Evolutionary conservation across 1,140 invertebrate genomes (phyloP).

Genomic region (Lucilia sericata): DNA sequence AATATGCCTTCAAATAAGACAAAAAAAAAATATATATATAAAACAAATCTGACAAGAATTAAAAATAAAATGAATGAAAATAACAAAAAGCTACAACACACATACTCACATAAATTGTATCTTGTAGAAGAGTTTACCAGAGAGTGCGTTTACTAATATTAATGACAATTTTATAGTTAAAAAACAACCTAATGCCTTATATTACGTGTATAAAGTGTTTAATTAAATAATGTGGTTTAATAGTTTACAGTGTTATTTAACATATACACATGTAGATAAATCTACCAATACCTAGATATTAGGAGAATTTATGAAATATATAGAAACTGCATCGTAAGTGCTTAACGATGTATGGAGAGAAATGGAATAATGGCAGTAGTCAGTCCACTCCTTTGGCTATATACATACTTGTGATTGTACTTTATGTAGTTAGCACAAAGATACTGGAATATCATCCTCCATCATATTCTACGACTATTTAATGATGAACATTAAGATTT

Average conservation of each 20-base stretch:
- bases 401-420: too few relatives aligned
- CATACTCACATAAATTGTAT: background rate
- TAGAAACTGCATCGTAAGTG: too few relatives aligned
- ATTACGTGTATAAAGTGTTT: slow-evolving; percentile 43
- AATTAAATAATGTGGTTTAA: slow-evolving; percentile 34
- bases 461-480: too few relatives aligned
- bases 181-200: slow-evolving; percentile 36
- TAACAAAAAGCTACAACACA: background rate
- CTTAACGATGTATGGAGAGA: too few relatives aligned
- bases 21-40: background rate
- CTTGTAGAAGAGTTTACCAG: too few relatives aligned
- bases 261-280: background rate
- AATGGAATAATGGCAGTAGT: too few relatives aligned
- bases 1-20: background rate
- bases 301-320: too few relatives aligned
- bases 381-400: too few relatives aligned
- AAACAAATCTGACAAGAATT: background rate
- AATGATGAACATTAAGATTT: too few relatives aligned
- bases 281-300: background rate
- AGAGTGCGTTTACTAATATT: background rate
- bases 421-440: too few relatives aligned
- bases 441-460: too few relatives aligned
- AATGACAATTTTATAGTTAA: slow-evolving; percentile 3
- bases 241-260: slow-evolving; percentile 10
- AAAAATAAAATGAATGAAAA: background rate